Conservation (phyloP, 2,888 invertebrate species). For the Polydrusus cervinus region DNA sequence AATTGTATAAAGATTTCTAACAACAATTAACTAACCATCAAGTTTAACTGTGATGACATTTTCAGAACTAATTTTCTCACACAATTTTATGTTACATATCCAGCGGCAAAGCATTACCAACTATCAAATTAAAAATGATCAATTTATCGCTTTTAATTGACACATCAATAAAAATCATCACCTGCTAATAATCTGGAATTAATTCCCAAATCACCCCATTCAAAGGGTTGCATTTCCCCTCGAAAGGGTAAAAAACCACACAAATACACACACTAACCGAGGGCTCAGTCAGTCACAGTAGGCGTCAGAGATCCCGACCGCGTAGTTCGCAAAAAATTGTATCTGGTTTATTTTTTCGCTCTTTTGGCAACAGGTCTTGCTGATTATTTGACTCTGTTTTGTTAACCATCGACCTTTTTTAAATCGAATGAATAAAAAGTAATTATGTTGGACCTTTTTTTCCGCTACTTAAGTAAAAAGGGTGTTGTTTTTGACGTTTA, state of each 20-base stretch:
- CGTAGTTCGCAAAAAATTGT: slow-evolving; percentile 34
- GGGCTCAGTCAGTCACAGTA: slow-evolving; percentile 35
- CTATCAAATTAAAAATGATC: not conserved
- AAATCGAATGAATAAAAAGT: slow-evolving; percentile 24
- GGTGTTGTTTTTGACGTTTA: not conserved
- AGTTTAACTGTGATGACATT: too few species aligned
- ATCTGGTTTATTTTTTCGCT: slow-evolving; percentile 41
- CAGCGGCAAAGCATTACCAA: not conserved
- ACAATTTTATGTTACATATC: too few species aligned
- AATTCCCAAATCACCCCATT: slow-evolving; percentile 34
- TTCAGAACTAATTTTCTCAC: too few species aligned
- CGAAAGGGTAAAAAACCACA: slow-evolving; percentile 41
- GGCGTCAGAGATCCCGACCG: slow-evolving; percentile 41
- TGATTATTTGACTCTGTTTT: slow-evolving; percentile 36
- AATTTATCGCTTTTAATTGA: slow-evolving; percentile 11
- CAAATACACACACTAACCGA: slow-evolving; percentile 40
- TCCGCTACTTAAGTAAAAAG: not conserved
- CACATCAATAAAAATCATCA: slow-evolving; percentile 28
- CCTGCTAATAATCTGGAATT: slow-evolving; percentile 35
- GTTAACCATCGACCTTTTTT: slow-evolving; percentile 26
- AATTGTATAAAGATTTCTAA: too few species aligned
- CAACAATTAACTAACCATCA: too few species aligned
- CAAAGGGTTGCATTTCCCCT: slow-evolving; percentile 36
- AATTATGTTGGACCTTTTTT: slow-evolving; percentile 9
- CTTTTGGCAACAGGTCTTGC: slow-evolving; percentile 38